These are phyloP conservation scores for Erebia ligea DNA, from an alignment of 2,888 invertebrate genomes.

Conservation along the genomic window DNA sequence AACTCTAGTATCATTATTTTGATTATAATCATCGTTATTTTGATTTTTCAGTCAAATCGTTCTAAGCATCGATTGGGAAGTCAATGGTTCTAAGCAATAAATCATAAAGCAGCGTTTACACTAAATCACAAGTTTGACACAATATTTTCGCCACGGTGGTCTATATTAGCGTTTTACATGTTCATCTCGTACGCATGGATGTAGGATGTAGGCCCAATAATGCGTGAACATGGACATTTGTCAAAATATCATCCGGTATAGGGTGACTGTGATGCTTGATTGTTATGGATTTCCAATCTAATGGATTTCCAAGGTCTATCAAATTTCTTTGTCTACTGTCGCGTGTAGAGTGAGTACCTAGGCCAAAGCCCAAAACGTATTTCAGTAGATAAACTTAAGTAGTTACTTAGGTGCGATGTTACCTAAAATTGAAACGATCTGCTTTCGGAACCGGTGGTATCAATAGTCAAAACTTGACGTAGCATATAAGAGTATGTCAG, in stretches of 20 bases:
- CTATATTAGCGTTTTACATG: constrained; percentile 56
- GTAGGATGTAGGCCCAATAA: constrained; percentile 68
- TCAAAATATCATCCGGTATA: constrained; percentile 75
- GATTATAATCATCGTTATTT: neutral
- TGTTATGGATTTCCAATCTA: constrained; percentile 23
- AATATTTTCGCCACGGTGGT: constrained; percentile 62
- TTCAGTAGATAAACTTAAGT: too few species aligned
- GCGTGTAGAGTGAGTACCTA: too few species aligned
- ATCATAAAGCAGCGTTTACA: constrained; percentile 37
- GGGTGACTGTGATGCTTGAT: constrained; percentile 51
- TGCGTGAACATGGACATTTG: constrained; percentile 76
- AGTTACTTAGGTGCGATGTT: too few species aligned
- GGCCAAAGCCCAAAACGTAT: too few species aligned
- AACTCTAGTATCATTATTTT: too few species aligned
- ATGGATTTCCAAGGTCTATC: constrained; percentile 8
- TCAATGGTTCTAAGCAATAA: constrained; percentile 5
- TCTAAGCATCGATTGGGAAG: too few species aligned
- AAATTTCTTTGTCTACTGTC: too few species aligned
- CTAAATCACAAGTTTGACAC: constrained; percentile 38
- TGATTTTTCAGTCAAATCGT: neutral
- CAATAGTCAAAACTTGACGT: too few species aligned
- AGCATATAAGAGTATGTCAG: too few species aligned
- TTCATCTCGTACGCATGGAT: constrained; percentile 52
- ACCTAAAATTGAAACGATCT: too few species aligned
- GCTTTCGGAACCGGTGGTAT: too few species aligned